Evolutionary conservation across 2,797 vertebrate species (phyloP), one percentile per base, ranked within the genome.

Genomic region (Schizothorax lantsangensis): DNA sequence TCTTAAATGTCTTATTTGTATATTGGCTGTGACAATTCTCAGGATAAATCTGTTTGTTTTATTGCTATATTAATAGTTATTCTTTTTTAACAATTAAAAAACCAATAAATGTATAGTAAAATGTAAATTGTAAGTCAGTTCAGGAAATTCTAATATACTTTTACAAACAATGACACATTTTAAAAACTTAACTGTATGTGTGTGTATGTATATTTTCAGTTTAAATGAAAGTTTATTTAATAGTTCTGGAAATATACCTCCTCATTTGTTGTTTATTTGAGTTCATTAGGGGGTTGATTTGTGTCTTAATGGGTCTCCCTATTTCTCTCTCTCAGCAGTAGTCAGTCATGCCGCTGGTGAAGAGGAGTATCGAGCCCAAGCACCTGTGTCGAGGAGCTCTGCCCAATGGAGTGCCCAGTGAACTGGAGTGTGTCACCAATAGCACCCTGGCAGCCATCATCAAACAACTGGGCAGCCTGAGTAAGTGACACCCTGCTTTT

Each of bases 391-490:
- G 96, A 0, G 97, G 97, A 14, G 96, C 95, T 9, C 91, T 98
- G 45, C 97, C 97, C 0, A 96, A 97, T 17, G 96, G 95, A 21
- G 97, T 98, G 83, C 96, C 96, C 59, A 97, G 96, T 23, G 97
- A 98, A 88, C 92, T 98, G 91, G 97, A 98, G 88, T 98, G 97
- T 64, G 97, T 98, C 87, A 98, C 97, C 92, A 98, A 98, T 94
- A 98, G 97, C 95, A 98, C 97, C 0, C 92, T 98, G 84, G 97
- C 97, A 0, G 97, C 97, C 89, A 97, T 98, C 94, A 98, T 98
- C 93, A 97, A 97, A 77, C 97, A 98, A 93, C 95, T 98, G 90
- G 97, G 97, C 86, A 96, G 97, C 89, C 95, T 98, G 91, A 98
- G 96, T 96, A 92, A 95, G 87, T 89, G 15, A 19, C 9, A 64